These are phyloP conservation scores for Diadegma fenestrale DNA, from an alignment of 2,888 invertebrate genomes.

Conservation along the genomic window DNA sequence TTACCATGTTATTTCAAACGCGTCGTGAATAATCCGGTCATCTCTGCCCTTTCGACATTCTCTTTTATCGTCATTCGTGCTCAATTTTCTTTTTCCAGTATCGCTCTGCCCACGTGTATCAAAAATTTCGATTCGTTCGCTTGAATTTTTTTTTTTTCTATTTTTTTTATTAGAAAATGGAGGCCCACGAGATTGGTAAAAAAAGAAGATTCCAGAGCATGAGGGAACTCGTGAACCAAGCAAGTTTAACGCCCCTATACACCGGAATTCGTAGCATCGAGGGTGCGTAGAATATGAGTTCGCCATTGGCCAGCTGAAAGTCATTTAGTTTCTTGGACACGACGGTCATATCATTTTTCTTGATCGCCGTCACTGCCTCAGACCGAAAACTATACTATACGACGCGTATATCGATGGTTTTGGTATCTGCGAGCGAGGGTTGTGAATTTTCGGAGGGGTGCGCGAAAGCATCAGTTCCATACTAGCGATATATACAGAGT, in stretches of 20 bases:
- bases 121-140: background rate
- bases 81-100: background rate
- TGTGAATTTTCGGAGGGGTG: conserved; percentile 62
- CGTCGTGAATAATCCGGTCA: conserved; percentile 83
- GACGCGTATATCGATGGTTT: conserved; percentile 55
- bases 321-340: conserved; percentile 80
- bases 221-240: conserved; percentile 34
- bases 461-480: conserved; percentile 56
- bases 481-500: conserved; percentile 45
- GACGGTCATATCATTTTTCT: conserved; percentile 83
- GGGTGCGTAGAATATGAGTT: conserved; percentile 53
- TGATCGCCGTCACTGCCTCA: conserved; percentile 81
- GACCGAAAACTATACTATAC: conserved; percentile 70
- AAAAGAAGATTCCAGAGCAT: conserved; percentile 29
- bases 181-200: conserved; percentile 13
- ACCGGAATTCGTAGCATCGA: conserved; percentile 42
- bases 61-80: conserved; percentile 13
- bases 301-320: conserved; percentile 80
- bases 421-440: conserved; percentile 70
- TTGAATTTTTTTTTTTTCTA: background rate
- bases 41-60: conserved; percentile 65
- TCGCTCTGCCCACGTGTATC: background rate
- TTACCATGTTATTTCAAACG: conserved; percentile 81
- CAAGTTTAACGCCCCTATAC: conserved; percentile 52
- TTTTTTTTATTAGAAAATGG: conserved; percentile 16